Evolutionary conservation across 2,888 invertebrate genomes (phyloP).

Genomic region (Plagodis pulveraria): DNA sequence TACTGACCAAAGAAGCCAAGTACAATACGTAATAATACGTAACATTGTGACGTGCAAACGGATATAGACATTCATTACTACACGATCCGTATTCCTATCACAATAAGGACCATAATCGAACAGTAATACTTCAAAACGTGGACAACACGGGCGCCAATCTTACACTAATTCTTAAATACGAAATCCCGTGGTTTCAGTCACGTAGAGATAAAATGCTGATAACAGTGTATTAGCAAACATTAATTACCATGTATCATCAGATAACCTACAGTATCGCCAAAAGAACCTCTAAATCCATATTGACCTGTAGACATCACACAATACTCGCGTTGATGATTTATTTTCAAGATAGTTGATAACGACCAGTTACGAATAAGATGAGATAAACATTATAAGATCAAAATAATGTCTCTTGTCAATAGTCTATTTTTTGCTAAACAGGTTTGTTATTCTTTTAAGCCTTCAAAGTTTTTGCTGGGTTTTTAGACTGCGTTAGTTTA

Average conservation of each 20-base stretch:
- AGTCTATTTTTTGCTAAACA: too few relatives aligned
- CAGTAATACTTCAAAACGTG: neutral
- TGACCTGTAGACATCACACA: slow-evolving; percentile 6
- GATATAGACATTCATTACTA: slow-evolving; percentile 6
- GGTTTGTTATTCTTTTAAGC: too few relatives aligned
- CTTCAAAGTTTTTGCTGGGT: too few relatives aligned
- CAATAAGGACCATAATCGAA: slow-evolving; percentile 23
- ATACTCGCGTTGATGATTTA: slow-evolving; percentile 2
- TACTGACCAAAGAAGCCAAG: slow-evolving; percentile 32
- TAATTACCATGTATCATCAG: slow-evolving; percentile 26
- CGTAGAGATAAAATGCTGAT: slow-evolving; percentile 64
- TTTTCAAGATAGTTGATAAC: neutral
- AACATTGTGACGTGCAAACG: slow-evolving; percentile 21
- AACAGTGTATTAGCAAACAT: slow-evolving; percentile 38
- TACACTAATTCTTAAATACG: slow-evolving; percentile 10
- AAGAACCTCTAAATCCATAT: slow-evolving; percentile 7
- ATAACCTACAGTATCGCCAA: slow-evolving; percentile 11
- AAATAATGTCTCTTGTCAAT: too few relatives aligned
- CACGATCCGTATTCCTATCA: slow-evolving; percentile 16
- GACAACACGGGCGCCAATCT: slow-evolving; percentile 17
- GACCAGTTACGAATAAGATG: too few relatives aligned
- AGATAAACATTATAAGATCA: too few relatives aligned
- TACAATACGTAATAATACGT: slow-evolving; percentile 18
- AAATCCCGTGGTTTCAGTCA: slow-evolving; percentile 58
- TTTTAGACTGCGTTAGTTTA: too few relatives aligned